Evolutionary conservation across 2,797 vertebrate species (phyloP).

Genomic region (Chrysocyon brachyurus): DNA sequence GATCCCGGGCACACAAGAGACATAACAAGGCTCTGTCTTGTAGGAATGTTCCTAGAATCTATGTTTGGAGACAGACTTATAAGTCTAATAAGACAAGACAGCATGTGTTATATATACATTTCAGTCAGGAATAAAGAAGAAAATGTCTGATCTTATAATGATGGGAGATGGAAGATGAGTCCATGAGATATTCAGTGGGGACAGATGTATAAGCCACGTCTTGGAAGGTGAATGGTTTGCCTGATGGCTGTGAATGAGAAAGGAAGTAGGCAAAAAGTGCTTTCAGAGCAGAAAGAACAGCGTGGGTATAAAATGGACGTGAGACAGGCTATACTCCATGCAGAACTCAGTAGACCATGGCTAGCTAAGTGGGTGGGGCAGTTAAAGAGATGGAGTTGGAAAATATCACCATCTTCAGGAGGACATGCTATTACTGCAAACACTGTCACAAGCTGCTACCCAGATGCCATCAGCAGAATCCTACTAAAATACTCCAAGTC

Average conservation of each 20-base stretch:
- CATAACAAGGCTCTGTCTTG: neutral
- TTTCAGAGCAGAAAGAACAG: neutral
- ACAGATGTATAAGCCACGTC: neutral
- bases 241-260: neutral
- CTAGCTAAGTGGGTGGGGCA: neutral
- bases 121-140: neutral
- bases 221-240: neutral
- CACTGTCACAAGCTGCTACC: neutral
- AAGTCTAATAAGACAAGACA: neutral
- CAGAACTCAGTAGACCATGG: neutral
- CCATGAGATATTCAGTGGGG: neutral
- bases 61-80: neutral
- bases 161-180: neutral
- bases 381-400: neutral
- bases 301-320: neutral
- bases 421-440: neutral
- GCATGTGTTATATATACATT: neutral
- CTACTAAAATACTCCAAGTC: neutral
- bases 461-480: neutral
- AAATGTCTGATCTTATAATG: neutral
- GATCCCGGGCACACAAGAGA: neutral
- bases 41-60: neutral
- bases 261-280: neutral
- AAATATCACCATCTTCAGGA: neutral
- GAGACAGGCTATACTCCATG: rapidly evolving